Conservation (phyloP, 2,113 vertebrate species). For the Oncorhynchus masou region DNA sequence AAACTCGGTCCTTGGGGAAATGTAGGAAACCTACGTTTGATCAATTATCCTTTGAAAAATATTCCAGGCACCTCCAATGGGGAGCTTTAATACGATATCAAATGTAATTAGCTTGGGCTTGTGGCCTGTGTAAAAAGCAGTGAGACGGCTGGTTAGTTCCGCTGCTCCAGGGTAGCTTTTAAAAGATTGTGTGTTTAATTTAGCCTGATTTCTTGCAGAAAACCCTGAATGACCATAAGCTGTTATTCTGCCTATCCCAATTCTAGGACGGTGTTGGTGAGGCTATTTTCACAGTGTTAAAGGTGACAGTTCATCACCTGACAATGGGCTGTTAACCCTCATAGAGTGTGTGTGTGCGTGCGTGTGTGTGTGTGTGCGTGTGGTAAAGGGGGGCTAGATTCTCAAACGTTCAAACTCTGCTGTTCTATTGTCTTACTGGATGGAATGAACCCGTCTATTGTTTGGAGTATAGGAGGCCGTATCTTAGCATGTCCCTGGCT, state of each 20-base stretch:
- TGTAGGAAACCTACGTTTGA: conserved; percentile 47
- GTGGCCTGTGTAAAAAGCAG: conserved; percentile 41
- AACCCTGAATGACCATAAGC: conserved; percentile 36
- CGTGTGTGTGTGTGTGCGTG: conserved; percentile 6
- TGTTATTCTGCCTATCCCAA: conserved; percentile 24
- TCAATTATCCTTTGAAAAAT: conserved; percentile 58
- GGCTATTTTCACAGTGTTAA: conserved; percentile 13
- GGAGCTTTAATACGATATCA: conserved; percentile 53
- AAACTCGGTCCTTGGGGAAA: conserved; percentile 34
- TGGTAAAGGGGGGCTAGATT: neutral
- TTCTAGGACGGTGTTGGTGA: neutral
- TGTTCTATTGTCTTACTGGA: too few species aligned
- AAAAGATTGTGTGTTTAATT: conserved; percentile 26
- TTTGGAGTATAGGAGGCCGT: too few species aligned
- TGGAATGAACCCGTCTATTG: too few species aligned
- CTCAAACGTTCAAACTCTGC: neutral
- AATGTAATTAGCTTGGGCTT: conserved; percentile 61
- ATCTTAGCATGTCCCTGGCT: too few species aligned
- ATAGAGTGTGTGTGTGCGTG: neutral
- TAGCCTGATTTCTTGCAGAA: conserved; percentile 16
- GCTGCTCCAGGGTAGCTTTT: conserved; percentile 39
- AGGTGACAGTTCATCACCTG: conserved; percentile 15
- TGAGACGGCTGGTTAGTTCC: conserved; percentile 41
- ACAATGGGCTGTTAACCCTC: conserved; percentile 28
- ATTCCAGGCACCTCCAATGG: conserved; percentile 51